Base-by-base conservation (phyloP, 2,888 invertebrate genomes). In the Ornithoptera priamus region DNA sequence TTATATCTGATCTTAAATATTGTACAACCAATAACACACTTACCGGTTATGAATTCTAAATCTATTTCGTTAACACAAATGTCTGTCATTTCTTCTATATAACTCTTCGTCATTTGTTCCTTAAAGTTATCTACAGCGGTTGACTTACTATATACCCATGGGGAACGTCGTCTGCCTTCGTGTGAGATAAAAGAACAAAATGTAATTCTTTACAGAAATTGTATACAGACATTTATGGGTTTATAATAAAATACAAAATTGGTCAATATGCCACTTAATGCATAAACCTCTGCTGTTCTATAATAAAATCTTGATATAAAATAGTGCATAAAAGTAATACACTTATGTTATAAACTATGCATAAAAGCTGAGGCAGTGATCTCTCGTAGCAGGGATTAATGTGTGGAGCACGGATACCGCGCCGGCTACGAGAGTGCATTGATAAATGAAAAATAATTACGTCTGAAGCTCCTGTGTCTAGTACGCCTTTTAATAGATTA, bases 341-440 rank as follows among this genome's bases (percentile, higher is more conserved):
- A 69, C 42, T 63, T 70, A 67, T 59, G 50, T 67, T n/a, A 67
- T 70, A 67, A 70, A 70, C 63, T 66, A 66, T 70, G 66, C 62
- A 62, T 66, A 20, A 66, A 69, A 59, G 58, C n/a, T 57, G 58
- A 67, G 60, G 53, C 66, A 17, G 20, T 70, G 59, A 67, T 70
- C 59, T 62, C 50, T 59, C 58, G 20, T 39, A 58, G 62, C 50
- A 39, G 50, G 67, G 63, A 63, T 59, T 66, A 62, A 65, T 42
- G 57, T 42, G 56, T 62, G 60, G 57, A 39, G 62, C 36, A 24
- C 65, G 30, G 53, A 39, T 39, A 22, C 30, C 56, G 66, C 59
- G 17, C 20, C 30, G 20, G 63, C 56, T 24, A 36, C 36, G 56
- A 18, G 57, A 62, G 24, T 65, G 42, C 61, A 50, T 46, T 30